Evolutionary conservation across 2,888 invertebrate species (phyloP).

Genomic region (Orchesellides sinensis): DNA sequence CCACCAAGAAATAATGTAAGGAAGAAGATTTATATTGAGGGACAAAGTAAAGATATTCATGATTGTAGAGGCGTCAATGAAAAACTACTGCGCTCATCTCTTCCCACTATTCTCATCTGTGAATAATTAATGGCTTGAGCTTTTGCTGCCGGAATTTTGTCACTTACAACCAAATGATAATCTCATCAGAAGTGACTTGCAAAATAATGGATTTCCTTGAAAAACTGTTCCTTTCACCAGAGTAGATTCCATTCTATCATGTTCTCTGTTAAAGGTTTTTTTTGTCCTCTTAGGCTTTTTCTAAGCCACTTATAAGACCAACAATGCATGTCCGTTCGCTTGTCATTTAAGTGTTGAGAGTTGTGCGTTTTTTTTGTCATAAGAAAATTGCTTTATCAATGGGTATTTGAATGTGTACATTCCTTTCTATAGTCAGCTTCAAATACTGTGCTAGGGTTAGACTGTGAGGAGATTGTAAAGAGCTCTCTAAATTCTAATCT

Average conservation of each 20-base stretch:
- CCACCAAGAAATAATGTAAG: too few relatives aligned
- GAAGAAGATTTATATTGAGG: too few relatives aligned
- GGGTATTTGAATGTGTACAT: not conserved
- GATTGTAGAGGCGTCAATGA: conserved; percentile 4
- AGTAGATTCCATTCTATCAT: not conserved
- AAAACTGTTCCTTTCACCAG: not conserved
- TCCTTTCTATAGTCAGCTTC: not conserved
- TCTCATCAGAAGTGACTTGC: conserved; percentile 62
- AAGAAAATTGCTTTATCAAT: conserved; percentile 41
- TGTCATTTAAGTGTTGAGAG: conserved; percentile 46
- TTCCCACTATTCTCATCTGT: conserved; percentile 26
- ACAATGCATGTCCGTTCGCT: conserved; percentile 43
- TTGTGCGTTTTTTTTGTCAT: conserved; percentile 2
- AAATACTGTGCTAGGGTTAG: not conserved
- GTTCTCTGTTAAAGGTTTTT: not conserved
- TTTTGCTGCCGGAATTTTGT: conserved; percentile 56
- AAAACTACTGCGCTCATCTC: not conserved
- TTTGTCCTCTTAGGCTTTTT: conserved; percentile 6
- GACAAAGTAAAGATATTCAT: too few relatives aligned
- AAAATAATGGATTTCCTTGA: conserved; percentile 36
- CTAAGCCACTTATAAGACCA: conserved; percentile 36
- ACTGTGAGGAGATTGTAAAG: not conserved
- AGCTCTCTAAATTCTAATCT: conserved; percentile 15
- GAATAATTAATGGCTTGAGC: conserved; percentile 64
- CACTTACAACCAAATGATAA: conserved; percentile 61